These are phyloP conservation scores for Hemibagrus guttatus DNA, from an alignment of 2,797 vertebrate genomes.

Conservation along the genomic window DNA sequence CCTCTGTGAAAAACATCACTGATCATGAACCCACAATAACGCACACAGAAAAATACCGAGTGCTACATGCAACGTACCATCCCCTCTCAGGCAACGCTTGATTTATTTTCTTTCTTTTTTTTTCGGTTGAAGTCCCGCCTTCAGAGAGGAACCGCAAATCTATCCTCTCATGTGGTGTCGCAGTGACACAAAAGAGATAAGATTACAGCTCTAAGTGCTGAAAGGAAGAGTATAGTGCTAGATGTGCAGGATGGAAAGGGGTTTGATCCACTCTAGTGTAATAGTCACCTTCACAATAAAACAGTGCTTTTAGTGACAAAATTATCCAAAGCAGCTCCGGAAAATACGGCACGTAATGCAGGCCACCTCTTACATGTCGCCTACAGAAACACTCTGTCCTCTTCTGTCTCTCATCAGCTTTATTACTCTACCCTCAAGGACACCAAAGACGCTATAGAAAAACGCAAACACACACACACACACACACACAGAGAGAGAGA, in stretches of 20 bases:
- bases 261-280: conserved; percentile 7
- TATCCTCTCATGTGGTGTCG: neutral
- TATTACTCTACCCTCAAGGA: conserved; percentile 53
- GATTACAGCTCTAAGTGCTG: conserved; percentile 18
- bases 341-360: conserved; percentile 9
- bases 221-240: neutral
- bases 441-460: conserved; percentile 11
- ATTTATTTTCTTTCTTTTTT: neutral
- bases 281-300: conserved; percentile 42
- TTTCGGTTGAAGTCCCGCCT: neutral
- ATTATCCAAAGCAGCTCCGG: conserved; percentile 16
- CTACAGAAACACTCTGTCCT: conserved; percentile 1
- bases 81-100: neutral
- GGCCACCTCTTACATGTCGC: conserved; percentile 14
- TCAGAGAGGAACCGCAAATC: neutral
- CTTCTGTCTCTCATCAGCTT: conserved; percentile 22
- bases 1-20: neutral
- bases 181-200: conserved; percentile 22
- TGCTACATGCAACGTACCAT: neutral
- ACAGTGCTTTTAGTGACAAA: neutral
- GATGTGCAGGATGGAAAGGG: neutral
- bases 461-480: conserved; percentile 9
- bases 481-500: conserved; percentile 19
- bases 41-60: neutral
- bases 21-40: neutral